These are phyloP conservation scores for Falco naumanni DNA, from an alignment of 2,797 vertebrate species.

Conservation along the genomic window DNA sequence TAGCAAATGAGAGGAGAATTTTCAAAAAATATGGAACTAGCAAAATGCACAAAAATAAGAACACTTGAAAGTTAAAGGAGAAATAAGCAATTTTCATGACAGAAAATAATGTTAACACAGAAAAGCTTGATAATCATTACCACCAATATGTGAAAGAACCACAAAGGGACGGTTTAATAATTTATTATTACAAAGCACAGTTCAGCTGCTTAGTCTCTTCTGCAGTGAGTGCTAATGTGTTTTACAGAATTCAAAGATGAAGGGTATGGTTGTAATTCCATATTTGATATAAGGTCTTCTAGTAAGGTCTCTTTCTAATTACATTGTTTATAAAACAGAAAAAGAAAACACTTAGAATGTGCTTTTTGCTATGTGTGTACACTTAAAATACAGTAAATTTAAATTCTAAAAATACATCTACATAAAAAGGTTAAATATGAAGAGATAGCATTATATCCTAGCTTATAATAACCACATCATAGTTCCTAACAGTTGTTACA, in stretches of 20 bases:
- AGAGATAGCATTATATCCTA: not conserved
- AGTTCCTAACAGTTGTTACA: not conserved
- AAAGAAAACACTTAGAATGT: not conserved
- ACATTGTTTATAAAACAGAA: not conserved
- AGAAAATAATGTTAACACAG: not conserved
- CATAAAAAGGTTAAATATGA: not conserved
- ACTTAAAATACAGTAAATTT: not conserved
- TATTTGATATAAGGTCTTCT: not conserved
- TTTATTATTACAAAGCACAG: not conserved
- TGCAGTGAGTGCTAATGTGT: not conserved
- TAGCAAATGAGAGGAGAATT: constrained; percentile 38
- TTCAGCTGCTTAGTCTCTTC: not conserved
- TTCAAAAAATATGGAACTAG: not conserved
- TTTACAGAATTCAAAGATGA: not conserved
- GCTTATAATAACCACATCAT: not conserved
- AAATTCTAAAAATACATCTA: not conserved
- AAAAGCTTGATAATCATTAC: not conserved
- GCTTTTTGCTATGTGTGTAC: not conserved
- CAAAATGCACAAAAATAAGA: not conserved
- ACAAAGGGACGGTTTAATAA: not conserved
- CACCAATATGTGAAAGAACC: not conserved
- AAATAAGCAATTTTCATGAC: not conserved
- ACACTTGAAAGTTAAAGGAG: not conserved
- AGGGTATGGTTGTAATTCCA: not conserved
- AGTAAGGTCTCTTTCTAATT: not conserved